Evolutionary conservation across 2,797 vertebrate genomes (phyloP).

Genomic region (Smutsia temminckii): DNA sequence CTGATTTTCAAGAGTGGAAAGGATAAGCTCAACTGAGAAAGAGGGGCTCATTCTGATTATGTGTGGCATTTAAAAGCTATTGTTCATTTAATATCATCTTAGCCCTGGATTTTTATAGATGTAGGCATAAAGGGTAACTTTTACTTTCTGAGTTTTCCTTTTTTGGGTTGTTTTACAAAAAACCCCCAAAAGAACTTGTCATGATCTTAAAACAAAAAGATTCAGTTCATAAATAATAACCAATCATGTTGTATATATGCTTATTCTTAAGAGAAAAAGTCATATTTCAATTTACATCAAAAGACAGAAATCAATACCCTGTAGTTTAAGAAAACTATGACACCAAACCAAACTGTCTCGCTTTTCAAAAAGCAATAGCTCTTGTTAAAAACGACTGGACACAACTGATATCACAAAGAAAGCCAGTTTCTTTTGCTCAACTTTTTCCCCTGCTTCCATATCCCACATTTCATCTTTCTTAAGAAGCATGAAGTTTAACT

Average conservation of each 20-base stretch:
- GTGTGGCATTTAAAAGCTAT: background rate
- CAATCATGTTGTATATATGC: background rate
- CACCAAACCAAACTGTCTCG: background rate
- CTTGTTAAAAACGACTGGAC: background rate
- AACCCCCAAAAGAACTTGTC: background rate
- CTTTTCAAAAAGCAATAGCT: background rate
- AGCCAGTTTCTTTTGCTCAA: background rate
- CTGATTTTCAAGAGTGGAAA: conserved; percentile 21
- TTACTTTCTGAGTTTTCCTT: conserved; percentile 26
- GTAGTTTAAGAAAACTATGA: conserved; percentile 14
- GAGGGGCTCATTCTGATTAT: background rate
- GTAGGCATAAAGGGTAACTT: background rate
- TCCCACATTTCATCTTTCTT: conserved; percentile 19
- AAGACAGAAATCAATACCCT: background rate
- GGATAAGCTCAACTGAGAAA: conserved; percentile 5
- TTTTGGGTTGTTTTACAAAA: conserved; percentile 8
- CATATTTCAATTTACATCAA: background rate
- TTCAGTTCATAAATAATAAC: background rate
- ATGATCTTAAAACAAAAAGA: conserved; percentile 22
- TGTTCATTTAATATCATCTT: background rate
- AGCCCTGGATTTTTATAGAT: background rate
- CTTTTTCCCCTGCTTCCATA: background rate
- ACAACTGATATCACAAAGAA: background rate
- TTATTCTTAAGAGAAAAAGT: background rate
- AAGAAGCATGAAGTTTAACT: background rate